Evolutionary conservation across 2,113 vertebrate species (phyloP), one percentile per base, ranked within the genome.

Genomic region (Clarias magur): DNA sequence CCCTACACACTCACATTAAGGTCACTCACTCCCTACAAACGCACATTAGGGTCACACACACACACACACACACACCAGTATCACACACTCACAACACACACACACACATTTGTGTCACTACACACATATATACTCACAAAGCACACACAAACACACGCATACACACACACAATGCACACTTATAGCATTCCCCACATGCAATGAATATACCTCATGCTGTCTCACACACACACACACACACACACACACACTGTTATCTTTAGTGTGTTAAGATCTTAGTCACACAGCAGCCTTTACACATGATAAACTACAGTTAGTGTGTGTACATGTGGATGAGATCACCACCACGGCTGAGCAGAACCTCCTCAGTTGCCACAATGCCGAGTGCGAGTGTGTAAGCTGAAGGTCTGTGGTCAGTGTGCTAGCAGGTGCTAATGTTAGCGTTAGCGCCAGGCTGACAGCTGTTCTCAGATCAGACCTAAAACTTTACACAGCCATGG

Each of bases 401-500:
- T 62, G 23, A 85, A 70, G 48, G n/a, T 56, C 82, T 70, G 16
- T 57, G 15, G 34, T 85, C 72, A 78, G 85, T 59, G 53, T 12
- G 11, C 17, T 65, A 53, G 34, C 65, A 21, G 34, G 8, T 72
- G 79, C 16, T 80, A 60, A 48, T n/a, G 59, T 21, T 87, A 65
- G 42, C 54, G 25, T 53, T 78, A 78, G 83, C 63, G 34, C 13
- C 60, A 21, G 38, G 54, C 16, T 25, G 68, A 38, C 42, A 34
- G 63, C 23, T 87, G 86, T 53, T 84, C 72, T 83, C 59, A 56
- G 70, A 72, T 73, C 82, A 62, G 21, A 96, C 95, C 95, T 96
- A 95, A 91, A 89, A 95, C 94, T 95, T 95, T 95, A 94, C 95
- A 95, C 92, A 96, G 93, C 95, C 95, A 96, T 92, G 95, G 95